Evolutionary conservation across 1,140 invertebrate species (phyloP).

Genomic region (Camponotus vicinus): DNA sequence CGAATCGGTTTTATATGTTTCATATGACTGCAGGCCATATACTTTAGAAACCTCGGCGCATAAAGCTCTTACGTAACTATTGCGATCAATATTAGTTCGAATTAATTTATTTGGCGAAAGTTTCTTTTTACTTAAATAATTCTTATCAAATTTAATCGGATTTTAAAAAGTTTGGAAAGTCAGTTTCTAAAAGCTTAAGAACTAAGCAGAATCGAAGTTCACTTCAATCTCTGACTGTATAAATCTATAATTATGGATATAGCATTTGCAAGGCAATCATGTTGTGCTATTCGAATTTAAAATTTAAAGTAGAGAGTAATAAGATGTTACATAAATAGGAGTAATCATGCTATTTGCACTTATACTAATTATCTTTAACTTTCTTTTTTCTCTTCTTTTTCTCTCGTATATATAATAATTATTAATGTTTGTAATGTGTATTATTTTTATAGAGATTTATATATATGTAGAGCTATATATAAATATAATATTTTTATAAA

Average conservation of each 20-base stretch:
- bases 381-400: background rate
- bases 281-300: background rate
- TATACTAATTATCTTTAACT: background rate
- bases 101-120: conserved; percentile 24
- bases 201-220: conserved; percentile 16
- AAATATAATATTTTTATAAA: background rate
- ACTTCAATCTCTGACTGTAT: background rate
- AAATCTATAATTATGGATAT: conserved; percentile 5
- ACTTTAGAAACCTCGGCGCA: background rate
- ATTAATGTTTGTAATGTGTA: no score
- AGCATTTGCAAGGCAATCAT: background rate
- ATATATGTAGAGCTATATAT: background rate
- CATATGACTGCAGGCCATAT: background rate
- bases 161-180: background rate
- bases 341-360: background rate
- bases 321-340: background rate
- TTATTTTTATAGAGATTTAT: no score
- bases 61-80: conserved; percentile 23
- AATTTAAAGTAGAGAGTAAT: background rate
- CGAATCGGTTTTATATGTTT: background rate
- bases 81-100: conserved; percentile 16
- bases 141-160: conserved; percentile 28
- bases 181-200: background rate
- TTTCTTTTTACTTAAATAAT: conserved; percentile 9
- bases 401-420: background rate